Conservation (phyloP, 2,113 vertebrate species). For the Gasterosteus aculeatus region DNA sequence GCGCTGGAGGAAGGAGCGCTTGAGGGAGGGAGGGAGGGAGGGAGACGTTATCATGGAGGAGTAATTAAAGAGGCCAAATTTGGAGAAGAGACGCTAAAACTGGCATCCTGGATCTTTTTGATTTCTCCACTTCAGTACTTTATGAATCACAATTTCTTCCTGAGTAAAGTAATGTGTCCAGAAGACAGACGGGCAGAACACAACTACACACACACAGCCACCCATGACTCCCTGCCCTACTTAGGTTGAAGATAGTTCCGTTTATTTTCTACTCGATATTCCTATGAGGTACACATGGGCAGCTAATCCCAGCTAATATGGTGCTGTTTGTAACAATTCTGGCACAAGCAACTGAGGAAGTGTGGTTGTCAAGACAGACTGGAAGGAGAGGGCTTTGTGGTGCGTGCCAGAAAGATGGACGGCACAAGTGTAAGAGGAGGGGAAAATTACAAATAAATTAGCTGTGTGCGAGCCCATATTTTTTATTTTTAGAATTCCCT, state of each 20-base stretch:
- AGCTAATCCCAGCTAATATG: constrained; percentile 74
- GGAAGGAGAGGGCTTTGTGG: constrained; percentile 46
- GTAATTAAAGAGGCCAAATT: constrained; percentile 70
- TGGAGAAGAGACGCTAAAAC: constrained; percentile 64
- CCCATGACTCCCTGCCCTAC: constrained; percentile 57
- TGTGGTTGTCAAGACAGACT: constrained; percentile 55
- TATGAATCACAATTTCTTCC: constrained; percentile 58
- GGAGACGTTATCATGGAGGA: constrained; percentile 55
- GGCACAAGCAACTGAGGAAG: constrained; percentile 60
- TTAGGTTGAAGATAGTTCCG: constrained; percentile 51
- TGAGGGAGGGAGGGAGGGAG: constrained; percentile 19
- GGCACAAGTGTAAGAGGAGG: constrained; percentile 48
- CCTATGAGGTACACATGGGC: constrained; percentile 65
- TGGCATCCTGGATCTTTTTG: constrained; percentile 70
- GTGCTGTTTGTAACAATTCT: constrained; percentile 61
- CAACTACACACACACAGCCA: constrained; percentile 27
- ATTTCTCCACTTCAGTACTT: constrained; percentile 68
- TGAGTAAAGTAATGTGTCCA: constrained; percentile 67
- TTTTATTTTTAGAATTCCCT: constrained; percentile 58
- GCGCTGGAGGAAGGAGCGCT: constrained; percentile 18
- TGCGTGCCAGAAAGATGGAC: constrained; percentile 66
- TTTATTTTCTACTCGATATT: constrained; percentile 68
- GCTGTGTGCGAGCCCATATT: constrained; percentile 51
- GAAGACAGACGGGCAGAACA: constrained; percentile 17
- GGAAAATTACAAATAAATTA: constrained; percentile 70